Base-by-base conservation (phyloP, 2,113 vertebrate genomes). In the Shinisaurus crocodilurus region DNA sequence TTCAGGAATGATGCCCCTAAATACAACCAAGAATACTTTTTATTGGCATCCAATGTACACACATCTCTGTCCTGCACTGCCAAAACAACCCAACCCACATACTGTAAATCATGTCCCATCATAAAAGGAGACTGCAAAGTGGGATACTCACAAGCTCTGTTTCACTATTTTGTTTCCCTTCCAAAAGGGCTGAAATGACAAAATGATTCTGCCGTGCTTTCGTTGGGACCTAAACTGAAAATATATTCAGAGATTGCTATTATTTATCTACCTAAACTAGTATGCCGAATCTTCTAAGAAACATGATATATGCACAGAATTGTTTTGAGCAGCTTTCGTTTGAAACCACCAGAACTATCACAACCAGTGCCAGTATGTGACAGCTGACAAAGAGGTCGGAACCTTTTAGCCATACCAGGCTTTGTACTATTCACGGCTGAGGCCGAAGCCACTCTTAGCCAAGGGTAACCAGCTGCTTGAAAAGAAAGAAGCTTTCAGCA, bases 11-110 rank as follows among this genome's bases (percentile, higher is more conserved):
- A 86, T 93, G 92, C 88, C 54, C 0, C 77, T 67, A 77, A n/a
- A 23, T 45, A 48, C 91, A 96, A 95, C 93, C 93, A 94, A 95
- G 84, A 94, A 93, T 91, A 85, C 90, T 91, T 90, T 89, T 93
- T 90, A 92, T 88, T 95, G 94, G 95, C 94, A 93, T 88, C 86
- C 84, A 45, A 4, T 0, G 89, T 84, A 82, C 91, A 93, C 91
- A 95, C 86, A 93, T 95, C 25, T 79, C 2, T 2, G 1, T 0
- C 3, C 90, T 92, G 91, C 82, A 70, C 86, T 94, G 94, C 92
- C 94, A 95, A 91, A 1, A 60, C 83, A 92, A 10, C 92, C 92
- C 89, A 94, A 89, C 86, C 60, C 92, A 93, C 85, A 80, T 87
- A 65, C 88, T 94, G 94, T 87, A 94, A 93, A 92, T 91, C 91